A percentile compares a stretch with the other conserved stretches of the same genome.
Evolutionary conservation across 2,888 invertebrate species (phyloP).

Genomic region (Campaea margaritaria): DNA sequence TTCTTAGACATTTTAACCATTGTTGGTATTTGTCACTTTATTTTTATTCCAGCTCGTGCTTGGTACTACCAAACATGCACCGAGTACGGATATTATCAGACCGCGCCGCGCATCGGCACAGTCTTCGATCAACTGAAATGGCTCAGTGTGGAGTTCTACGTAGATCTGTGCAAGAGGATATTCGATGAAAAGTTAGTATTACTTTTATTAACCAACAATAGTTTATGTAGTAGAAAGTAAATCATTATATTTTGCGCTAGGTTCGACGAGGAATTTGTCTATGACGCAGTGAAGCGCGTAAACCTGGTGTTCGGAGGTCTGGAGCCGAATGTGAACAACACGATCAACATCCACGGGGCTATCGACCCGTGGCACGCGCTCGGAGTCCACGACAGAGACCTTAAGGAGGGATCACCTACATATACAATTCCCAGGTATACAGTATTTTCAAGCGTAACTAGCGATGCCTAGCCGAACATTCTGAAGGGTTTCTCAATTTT

Average conservation of each 20-base stretch:
- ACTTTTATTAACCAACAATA: not conserved
- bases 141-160: constrained; percentile 72
- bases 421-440: constrained; percentile 67
- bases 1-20: no score
- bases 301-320: constrained; percentile 82
- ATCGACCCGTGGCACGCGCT: constrained; percentile 85
- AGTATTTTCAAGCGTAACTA: not conserved
- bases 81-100: constrained; percentile 94
- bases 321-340: constrained; percentile 78
- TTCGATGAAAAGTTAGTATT: constrained; percentile 62
- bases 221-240: no score
- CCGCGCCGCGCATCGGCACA: constrained; percentile 74
- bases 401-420: constrained; percentile 72
- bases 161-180: constrained; percentile 65
- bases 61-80: constrained; percentile 95
- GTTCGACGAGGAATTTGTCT: constrained; percentile 69
- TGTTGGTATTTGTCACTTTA: no score
- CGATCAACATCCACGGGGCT: constrained; percentile 84
- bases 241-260: constrained; percentile 46
- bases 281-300: constrained; percentile 73
- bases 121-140: constrained; percentile 71
- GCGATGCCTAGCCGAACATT: no score
- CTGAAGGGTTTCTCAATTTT: no score
- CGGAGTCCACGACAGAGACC: constrained; percentile 73
- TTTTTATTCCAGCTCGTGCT: constrained; percentile 84